phyloP scores from a whole-genome alignment of 2,797 vertebrate genomes.

The Gobio occitaniae region DNA sequence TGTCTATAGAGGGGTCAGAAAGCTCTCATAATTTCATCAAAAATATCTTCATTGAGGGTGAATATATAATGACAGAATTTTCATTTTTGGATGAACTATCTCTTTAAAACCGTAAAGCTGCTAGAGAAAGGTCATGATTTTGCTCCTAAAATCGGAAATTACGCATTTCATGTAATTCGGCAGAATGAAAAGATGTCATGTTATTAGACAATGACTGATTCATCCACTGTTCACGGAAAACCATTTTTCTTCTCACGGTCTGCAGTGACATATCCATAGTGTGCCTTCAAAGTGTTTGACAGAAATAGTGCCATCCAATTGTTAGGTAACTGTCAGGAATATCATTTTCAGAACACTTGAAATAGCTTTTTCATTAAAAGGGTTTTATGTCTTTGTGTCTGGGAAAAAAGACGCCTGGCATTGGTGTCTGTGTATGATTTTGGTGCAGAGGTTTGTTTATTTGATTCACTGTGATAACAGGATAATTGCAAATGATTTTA shows the following conservation, averaged over 20 bases:
- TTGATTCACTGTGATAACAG: neutral
- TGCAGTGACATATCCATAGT: neutral
- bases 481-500: neutral
- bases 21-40: too few species aligned
- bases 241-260: constrained; percentile 3
- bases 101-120: neutral
- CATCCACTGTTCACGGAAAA: constrained; percentile 24
- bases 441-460: neutral
- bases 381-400: neutral
- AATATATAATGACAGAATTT: too few species aligned
- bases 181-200: constrained; percentile 17
- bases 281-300: neutral
- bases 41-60: too few species aligned
- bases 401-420: neutral
- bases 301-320: neutral
- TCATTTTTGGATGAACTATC: too few species aligned
- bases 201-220: constrained; percentile 31
- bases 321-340: neutral
- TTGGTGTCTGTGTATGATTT: neutral
- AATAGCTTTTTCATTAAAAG: neutral
- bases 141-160: neutral
- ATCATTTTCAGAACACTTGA: neutral
- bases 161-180: constrained; percentile 18
- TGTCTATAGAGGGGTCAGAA: too few species aligned
- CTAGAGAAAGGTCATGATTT: constrained; percentile 17